phyloP scores from a whole-genome alignment of 35 echinoderm and acorn worm genomes.

The Ophiothrix spiculata region DNA sequence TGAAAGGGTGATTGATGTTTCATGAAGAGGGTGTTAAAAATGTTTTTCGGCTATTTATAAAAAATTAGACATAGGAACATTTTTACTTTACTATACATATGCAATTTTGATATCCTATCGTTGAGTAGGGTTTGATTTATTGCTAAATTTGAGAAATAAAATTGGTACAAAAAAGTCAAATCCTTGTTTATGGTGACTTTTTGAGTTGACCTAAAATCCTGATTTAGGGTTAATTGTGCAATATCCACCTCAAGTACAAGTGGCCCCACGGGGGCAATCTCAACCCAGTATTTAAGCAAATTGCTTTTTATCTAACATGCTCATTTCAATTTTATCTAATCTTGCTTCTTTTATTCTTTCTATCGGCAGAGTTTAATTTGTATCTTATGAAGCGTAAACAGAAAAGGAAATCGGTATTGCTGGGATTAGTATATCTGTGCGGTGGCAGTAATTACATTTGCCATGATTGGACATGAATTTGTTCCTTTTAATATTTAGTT shows the following conservation, averaged over 20 bases:
- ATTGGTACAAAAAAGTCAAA: background rate
- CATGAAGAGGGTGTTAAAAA: too few relatives aligned
- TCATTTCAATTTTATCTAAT: background rate
- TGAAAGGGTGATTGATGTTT: too few relatives aligned
- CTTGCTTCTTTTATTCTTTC: background rate
- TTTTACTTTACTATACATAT: too few relatives aligned
- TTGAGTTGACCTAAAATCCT: too few relatives aligned
- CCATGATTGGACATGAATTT: background rate
- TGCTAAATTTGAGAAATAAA: too few relatives aligned
- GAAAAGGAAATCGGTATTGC: background rate
- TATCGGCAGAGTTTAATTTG: background rate
- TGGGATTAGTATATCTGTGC: background rate
- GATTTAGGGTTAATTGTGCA: too few relatives aligned
- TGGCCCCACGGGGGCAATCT: background rate
- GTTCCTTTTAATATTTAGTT: background rate
- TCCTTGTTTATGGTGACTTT: too few relatives aligned
- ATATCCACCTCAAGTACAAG: too few relatives aligned
- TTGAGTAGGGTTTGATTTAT: too few relatives aligned
- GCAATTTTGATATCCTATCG: too few relatives aligned
- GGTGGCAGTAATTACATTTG: background rate
- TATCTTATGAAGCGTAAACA: background rate
- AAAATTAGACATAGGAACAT: too few relatives aligned
- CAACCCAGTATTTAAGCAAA: background rate
- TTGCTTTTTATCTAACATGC: background rate
- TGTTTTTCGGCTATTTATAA: too few relatives aligned